Evolutionary conservation across 2,888 invertebrate species (phyloP).

Genomic region (Gibbula magus): DNA sequence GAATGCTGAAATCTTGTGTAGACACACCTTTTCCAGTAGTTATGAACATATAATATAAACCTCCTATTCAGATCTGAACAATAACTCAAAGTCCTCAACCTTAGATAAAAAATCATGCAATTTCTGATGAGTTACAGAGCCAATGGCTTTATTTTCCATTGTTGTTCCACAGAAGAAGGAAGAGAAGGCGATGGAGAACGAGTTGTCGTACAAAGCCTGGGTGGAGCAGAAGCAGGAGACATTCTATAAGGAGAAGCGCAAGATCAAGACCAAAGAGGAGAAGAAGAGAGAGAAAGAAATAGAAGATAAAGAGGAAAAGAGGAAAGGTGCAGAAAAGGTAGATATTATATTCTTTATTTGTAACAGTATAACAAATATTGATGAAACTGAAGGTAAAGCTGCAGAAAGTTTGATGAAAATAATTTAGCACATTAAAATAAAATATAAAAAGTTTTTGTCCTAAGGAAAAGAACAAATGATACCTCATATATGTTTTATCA

Average conservation of each 20-base stretch:
- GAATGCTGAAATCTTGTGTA: too few species aligned
- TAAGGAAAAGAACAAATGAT: not conserved
- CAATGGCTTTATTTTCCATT: too few species aligned
- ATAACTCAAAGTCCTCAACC: too few species aligned
- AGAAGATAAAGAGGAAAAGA: constrained; percentile 53
- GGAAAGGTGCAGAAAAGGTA: constrained; percentile 55
- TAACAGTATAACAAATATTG: too few species aligned
- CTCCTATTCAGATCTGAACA: too few species aligned
- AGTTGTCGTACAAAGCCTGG: constrained; percentile 61
- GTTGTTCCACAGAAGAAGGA: constrained; percentile 47
- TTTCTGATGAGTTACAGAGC: not conserved
- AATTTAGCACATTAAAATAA: too few species aligned
- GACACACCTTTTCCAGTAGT: too few species aligned
- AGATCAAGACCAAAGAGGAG: constrained; percentile 54
- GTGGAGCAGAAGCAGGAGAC: constrained; percentile 57
- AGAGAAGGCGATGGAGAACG: constrained; percentile 56
- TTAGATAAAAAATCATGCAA: too few species aligned
- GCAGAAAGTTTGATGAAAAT: too few species aligned
- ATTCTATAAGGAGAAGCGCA: constrained; percentile 44
- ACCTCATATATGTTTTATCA: not conserved
- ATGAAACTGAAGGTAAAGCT: too few species aligned
- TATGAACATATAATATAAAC: too few species aligned
- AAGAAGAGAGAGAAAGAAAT: constrained; percentile 54
- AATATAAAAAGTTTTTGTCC: too few species aligned
- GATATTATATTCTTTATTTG: not conserved